Conservation (phyloP, 2,113 vertebrate genomes). For the Chionis minor region DNA sequence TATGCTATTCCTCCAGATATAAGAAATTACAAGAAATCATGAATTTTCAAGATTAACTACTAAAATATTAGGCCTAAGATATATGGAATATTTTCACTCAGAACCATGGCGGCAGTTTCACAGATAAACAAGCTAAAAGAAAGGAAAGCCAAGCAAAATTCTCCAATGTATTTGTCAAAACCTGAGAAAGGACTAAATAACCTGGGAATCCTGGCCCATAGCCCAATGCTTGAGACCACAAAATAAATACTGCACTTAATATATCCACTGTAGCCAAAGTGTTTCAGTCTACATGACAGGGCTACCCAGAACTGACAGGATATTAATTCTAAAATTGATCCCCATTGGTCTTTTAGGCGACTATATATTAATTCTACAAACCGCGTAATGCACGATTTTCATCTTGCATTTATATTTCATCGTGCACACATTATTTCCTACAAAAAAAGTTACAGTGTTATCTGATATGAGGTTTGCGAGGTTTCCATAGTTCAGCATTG, state of each 20-base stretch:
- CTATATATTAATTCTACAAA: neutral
- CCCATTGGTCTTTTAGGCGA: neutral
- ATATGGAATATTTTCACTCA: neutral
- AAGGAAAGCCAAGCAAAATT: neutral
- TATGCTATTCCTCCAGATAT: neutral
- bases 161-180: neutral
- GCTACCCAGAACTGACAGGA: neutral
- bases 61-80: neutral
- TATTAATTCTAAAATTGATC: slow-evolving; percentile 49
- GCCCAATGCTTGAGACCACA: neutral
- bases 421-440: neutral
- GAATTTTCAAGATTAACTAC: neutral
- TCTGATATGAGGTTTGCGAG: neutral
- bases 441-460: rapidly evolving
- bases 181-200: neutral
- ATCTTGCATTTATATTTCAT: neutral
- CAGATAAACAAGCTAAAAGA: neutral
- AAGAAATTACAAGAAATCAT: neutral
- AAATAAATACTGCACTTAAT: slow-evolving; percentile 29
- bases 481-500: rapidly evolving
- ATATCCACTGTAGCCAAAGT: neutral
- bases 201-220: neutral
- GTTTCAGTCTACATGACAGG: neutral
- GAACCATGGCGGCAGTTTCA: neutral
- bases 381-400: neutral